Percentiles rank a stretch among this genome's conserved stretches.
phyloP scores from a whole-genome alignment of 1,140 invertebrate species.

The Thaumatotibia leucotreta region DNA sequence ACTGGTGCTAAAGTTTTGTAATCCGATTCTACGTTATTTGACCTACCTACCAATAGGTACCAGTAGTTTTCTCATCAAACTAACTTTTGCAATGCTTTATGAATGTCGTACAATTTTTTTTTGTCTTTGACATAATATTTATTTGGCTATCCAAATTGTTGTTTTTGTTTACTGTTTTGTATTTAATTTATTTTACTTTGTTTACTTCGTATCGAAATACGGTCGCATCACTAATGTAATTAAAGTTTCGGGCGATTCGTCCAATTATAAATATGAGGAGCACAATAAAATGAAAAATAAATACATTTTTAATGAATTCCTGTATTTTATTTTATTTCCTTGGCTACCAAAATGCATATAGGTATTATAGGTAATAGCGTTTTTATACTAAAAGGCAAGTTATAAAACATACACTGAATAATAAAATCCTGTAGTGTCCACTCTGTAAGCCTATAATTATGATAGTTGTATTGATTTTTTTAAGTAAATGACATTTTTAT shows the following conservation, averaged over 20 bases:
- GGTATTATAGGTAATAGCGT: too few relatives aligned
- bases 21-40: not conserved
- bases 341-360: too few relatives aligned
- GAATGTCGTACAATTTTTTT: conserved; percentile 1
- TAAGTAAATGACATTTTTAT: too few relatives aligned
- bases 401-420: too few relatives aligned
- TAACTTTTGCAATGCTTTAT: not conserved
- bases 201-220: conserved; percentile 52
- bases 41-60: not conserved
- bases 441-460: too few relatives aligned
- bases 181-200: conserved; percentile 60
- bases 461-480: too few relatives aligned
- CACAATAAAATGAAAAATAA: conserved; percentile 73
- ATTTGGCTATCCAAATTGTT: conserved; percentile 35
- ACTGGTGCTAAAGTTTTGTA: conserved; percentile 25
- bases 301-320: conserved; percentile 64
- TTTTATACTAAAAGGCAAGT: too few relatives aligned
- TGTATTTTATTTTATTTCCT: conserved; percentile 17
- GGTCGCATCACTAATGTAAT: conserved; percentile 55
- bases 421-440: too few relatives aligned
- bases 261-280: conserved; percentile 61
- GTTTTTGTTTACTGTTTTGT: conserved; percentile 53
- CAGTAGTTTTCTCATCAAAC: not conserved
- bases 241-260: conserved; percentile 46
- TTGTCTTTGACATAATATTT: conserved; percentile 14